phyloP scores from a whole-genome alignment of 2,113 vertebrate species.

The mouse (Mus musculus) region GRCm39 chr17:50898501-50899000 shows the following conservation, averaged over 20 bases:
- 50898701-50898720: conserved; percentile 20
- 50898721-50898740: neutral
- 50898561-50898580: conserved; percentile 72
- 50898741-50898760: neutral
- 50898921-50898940: neutral
- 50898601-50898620: conserved; percentile 74
- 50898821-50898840: neutral
- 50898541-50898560: conserved; percentile 10
- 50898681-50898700: neutral
- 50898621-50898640: conserved; percentile 70
- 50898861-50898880: rapidly evolving
- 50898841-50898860: neutral
- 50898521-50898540: conserved; percentile 11
- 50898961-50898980: neutral
- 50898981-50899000: neutral
- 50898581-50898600: conserved; percentile 65
- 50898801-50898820: conserved; percentile 67
- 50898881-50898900: neutral
- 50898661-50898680: conserved; percentile 21
- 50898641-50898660: conserved; percentile 65
- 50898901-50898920: neutral
- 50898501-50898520: conserved; percentile 6
- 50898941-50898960: neutral
- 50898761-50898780: conserved; percentile 46
- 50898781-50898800: conserved; percentile 73